Evolutionary conservation across 2,888 invertebrate genomes (phyloP).

Genomic region (Lochmaea crataegi): DNA sequence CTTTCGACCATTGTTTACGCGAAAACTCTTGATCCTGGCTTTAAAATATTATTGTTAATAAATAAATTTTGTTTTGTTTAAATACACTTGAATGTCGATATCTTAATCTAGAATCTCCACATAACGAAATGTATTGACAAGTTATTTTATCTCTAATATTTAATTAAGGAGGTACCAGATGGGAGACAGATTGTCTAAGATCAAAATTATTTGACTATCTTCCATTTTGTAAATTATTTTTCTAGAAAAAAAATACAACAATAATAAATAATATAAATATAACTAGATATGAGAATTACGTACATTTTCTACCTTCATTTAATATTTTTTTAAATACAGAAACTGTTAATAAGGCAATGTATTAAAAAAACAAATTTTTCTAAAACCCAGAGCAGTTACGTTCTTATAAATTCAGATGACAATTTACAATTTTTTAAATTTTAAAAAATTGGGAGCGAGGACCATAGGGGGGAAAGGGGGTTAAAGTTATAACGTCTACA

Average conservation of each 20-base stretch:
- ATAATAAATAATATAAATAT: too few species aligned
- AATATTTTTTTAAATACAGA: neutral
- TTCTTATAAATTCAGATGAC: constrained; percentile 5
- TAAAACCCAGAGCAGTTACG: too few species aligned
- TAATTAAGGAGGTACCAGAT: constrained; percentile 28
- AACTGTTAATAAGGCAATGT: neutral
- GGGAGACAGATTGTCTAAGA: constrained; percentile 34
- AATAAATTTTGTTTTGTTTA: neutral
- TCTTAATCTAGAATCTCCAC: constrained; percentile 1
- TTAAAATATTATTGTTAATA: too few species aligned
- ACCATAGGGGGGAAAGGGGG: too few species aligned
- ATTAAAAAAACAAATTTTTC: neutral
- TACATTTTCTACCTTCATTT: neutral
- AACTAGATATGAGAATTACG: too few species aligned
- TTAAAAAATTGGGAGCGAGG: too few species aligned
- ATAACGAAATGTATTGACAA: constrained; percentile 1
- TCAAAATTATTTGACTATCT: constrained; percentile 5
- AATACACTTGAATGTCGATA: neutral
- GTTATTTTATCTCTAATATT: constrained; percentile 3
- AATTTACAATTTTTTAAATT: too few species aligned
- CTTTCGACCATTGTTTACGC: neutral
- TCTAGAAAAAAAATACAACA: too few species aligned
- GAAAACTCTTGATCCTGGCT: neutral
- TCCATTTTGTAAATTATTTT: too few species aligned
- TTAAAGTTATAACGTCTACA: too few species aligned